Evolutionary conservation across 1,140 invertebrate species (phyloP), one percentile per base, ranked within the genome.

Genomic region (Hylaeus anthracinus): DNA sequence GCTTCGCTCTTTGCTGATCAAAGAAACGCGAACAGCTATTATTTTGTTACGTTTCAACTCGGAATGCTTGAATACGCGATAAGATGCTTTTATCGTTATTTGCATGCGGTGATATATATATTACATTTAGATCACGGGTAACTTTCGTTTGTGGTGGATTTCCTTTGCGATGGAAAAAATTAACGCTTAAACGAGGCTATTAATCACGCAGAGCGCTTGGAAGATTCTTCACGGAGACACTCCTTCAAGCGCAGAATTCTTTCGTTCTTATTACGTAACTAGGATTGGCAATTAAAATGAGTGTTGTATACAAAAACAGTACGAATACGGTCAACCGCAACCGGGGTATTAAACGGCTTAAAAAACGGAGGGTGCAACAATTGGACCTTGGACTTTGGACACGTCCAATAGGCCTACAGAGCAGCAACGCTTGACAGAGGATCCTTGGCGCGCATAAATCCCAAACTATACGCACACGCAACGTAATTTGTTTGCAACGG

Each of bases 271-370:
- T 48, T 5, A 53, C 45, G 37, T 51, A 14, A 65, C 60, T 41
- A 55, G n/a, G 53, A 37, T 1, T 39, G 37, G 5, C 48, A 14
- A 86, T 75, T 84, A 86, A 86, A 82, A 72, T 61, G 56, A 83
- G 58, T 72, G 66, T 88, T 89, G 79, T 89, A 83, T 88, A 70
- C 84, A 86, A 76, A 88, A 77, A 90, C 88, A 89, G 90, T 91
- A 90, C 74, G 86, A 90, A 82, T 90, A 92, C 74, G 58, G 67
- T 66, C 81, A 85, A 84, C 86, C 87, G 72, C 82, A 86, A 85
- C 3, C 72, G 56, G 82, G 76, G 45, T 84, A 61, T 86, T 83
- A 82, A 81, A 81, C 83, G 83, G 83, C 86, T 89, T 87, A 84
- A 87, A 71, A 71, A 81, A 69, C 71, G 79, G 79, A 71, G 15